Base-by-base conservation (phyloP, 2,797 vertebrate species). In the Bryconaethiops microstoma region DNA sequence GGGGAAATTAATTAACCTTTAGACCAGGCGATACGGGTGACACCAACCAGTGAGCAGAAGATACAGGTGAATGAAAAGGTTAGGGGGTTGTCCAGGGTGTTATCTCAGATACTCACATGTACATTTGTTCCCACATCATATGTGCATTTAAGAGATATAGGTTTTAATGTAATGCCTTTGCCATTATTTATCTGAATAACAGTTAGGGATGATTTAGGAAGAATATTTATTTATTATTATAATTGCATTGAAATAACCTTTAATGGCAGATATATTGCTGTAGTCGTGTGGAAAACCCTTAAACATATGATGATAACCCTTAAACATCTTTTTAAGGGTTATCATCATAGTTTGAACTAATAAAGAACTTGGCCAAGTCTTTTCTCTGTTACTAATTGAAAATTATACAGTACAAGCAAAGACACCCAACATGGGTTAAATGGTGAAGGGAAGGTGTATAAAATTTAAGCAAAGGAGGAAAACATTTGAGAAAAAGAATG, bases 1-100 rank as follows among this genome's bases (percentile, higher is more conserved):
- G 74, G 83, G 81, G 42, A 90, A 91, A 93, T 92, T 90, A 90
- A 93, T 93, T 93, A 93, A 93, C 93, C 92, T 93, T 93, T 92
- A 87, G 86, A 88, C 45, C 42, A 48, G 59, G 80, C 74, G 86
- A 90, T 86, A 87, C 87, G 86, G 88, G 89, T 85, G 87, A 70
- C 85, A 84, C 65, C 70, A 69, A 83, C 82, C 54, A 21, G 87
- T 84, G 86, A 86, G 87, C 81, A 84, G 90, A 68, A 76, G 84
- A 87, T 80, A 87, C 84, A 87, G 86, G 80, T 90, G 72, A 85
- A 87, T 88, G 85, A 87, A 93, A 94, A 92, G 92, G 91, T 93
- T 92, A 92, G 77, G 25, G 42, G 81, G 88, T 84, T 84, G 74
- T 23, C 76, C 59, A 92, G 77, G 25, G 42, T 80, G 88, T 84